These are phyloP conservation scores for Zapus hudsonius DNA, from an alignment of 2,113 vertebrate species.

Conservation along the genomic window DNA sequence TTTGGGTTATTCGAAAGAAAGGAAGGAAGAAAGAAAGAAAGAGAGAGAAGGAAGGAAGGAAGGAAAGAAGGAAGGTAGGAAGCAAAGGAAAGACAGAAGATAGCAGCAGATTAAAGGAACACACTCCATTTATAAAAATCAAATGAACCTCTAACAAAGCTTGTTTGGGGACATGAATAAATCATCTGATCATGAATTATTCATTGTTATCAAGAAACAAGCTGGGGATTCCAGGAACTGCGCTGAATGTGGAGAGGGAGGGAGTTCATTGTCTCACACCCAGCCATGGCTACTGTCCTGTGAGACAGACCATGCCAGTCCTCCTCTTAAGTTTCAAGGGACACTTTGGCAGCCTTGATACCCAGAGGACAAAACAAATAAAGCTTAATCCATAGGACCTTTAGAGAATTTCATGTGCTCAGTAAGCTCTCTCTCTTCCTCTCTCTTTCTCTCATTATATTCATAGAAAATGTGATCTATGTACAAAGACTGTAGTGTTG, in stretches of 20 bases:
- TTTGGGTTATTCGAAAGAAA: conserved; percentile 44
- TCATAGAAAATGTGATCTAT: neutral
- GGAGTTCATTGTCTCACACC: neutral
- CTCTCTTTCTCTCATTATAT: neutral
- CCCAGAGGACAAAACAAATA: neutral
- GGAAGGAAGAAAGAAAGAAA: too few relatives aligned
- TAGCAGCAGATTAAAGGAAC: conserved; percentile 76
- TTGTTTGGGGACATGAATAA: conserved; percentile 76
- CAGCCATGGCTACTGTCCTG: neutral
- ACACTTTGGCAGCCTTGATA: neutral
- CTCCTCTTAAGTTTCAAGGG: neutral
- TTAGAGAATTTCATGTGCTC: neutral
- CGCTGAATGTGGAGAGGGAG: neutral
- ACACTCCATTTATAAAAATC: conserved; percentile 71
- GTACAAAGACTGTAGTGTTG: neutral
- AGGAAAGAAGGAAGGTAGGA: too few relatives aligned
- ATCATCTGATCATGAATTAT: conserved; percentile 72
- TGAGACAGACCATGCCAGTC: neutral
- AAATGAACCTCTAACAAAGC: conserved; percentile 76
- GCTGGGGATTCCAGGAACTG: conserved; percentile 38
- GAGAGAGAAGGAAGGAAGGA: too few relatives aligned
- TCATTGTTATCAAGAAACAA: conserved; percentile 69
- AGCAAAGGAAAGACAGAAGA: neutral
- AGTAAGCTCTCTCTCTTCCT: neutral
- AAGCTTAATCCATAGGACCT: neutral